These are phyloP conservation scores for Brachypodius melanocephalos DNA, from an alignment of 2,113 vertebrate species.

Conservation along the genomic window DNA sequence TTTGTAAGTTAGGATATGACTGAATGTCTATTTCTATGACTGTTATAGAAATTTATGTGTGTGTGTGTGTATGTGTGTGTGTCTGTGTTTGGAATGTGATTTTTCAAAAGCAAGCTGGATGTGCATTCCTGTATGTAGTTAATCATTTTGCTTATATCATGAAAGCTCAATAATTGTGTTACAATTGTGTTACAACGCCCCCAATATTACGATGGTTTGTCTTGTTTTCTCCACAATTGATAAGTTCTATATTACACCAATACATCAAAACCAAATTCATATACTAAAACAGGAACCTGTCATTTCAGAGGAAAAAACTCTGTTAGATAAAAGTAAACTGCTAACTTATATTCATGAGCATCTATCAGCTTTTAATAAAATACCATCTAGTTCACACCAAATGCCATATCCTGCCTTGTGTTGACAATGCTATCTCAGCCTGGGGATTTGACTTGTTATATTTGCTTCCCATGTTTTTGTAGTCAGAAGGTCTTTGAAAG, in stretches of 20 bases:
- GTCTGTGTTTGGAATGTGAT: background rate
- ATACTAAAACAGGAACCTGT: background rate
- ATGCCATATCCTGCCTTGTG: background rate
- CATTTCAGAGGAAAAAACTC: background rate
- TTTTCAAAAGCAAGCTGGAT: conserved; percentile 17
- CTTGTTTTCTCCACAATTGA: background rate
- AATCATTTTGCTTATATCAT: background rate
- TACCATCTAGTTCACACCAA: background rate
- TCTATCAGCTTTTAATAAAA: conserved; percentile 17
- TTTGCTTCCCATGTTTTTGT: background rate
- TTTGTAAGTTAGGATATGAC: background rate
- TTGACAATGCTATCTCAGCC: background rate
- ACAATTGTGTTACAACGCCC: background rate
- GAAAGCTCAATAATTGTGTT: background rate
- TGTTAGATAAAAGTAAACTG: background rate
- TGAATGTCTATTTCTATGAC: background rate
- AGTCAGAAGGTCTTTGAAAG: background rate
- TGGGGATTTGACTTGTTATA: background rate
- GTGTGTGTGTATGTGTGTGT: background rate
- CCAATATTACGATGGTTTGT: background rate
- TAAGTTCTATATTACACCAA: background rate
- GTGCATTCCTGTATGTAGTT: background rate
- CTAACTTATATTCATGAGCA: background rate
- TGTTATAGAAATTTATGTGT: background rate
- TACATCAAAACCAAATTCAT: background rate